Percentiles rank a stretch among this genome's conserved stretches.
phyloP scores from a whole-genome alignment of 2,888 invertebrate genomes.

The Drosophila mettleri region DNA sequence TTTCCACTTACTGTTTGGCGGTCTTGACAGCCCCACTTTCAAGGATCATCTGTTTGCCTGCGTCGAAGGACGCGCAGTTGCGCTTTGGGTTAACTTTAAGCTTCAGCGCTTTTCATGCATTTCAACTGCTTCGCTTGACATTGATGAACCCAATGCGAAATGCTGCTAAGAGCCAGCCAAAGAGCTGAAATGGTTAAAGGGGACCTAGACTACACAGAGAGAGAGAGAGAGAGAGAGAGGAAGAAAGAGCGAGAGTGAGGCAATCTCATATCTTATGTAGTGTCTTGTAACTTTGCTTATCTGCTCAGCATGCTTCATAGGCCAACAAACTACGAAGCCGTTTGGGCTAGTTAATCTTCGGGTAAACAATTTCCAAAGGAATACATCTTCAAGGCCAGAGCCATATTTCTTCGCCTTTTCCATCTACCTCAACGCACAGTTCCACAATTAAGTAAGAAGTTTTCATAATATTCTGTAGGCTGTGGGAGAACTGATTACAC shows the following conservation, averaged over 20 bases:
- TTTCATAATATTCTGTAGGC: slow-evolving; percentile 1
- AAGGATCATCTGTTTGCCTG: slow-evolving; percentile 48
- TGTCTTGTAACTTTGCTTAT: neutral
- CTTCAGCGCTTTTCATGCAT: neutral
- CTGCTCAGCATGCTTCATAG: neutral
- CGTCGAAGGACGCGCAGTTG: slow-evolving; percentile 5
- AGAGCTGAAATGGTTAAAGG: no score
- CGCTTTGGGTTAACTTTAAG: slow-evolving; percentile 1
- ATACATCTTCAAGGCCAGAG: neutral
- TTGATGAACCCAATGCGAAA: neutral
- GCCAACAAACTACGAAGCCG: neutral
- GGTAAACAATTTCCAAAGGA: neutral
- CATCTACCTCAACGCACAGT: neutral
- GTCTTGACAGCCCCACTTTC: slow-evolving; percentile 41
- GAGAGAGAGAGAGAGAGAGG: no score
- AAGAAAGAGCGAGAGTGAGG: no score
- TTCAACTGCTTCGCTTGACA: neutral
- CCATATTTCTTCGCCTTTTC: neutral
- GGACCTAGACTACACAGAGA: no score
- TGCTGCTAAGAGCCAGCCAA: neutral
- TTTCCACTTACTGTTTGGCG: slow-evolving; percentile 58
- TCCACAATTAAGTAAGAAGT: slow-evolving; percentile 3
- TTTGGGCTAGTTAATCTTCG: neutral
- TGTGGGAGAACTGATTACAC: slow-evolving; percentile 13
- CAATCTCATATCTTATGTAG: neutral